Conservation (phyloP, 2,797 vertebrate species). For the Eurystomus glaucurus region DNA sequence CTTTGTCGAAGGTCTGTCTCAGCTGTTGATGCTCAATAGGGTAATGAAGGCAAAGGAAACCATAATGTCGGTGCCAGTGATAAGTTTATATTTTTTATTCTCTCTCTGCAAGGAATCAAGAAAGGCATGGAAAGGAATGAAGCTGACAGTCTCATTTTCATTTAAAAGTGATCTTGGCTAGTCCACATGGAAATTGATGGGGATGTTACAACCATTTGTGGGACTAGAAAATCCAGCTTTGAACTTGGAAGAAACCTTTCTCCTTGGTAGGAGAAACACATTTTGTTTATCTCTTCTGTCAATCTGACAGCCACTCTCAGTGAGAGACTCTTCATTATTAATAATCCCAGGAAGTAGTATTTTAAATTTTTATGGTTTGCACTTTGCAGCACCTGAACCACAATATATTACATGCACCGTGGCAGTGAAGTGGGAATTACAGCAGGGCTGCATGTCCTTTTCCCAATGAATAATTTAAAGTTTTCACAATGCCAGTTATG, state of each 20-base stretch:
- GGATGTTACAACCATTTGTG: slow-evolving; percentile 13
- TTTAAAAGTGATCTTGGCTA: slow-evolving; percentile 27
- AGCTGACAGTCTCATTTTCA: background rate
- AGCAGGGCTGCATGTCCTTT: slow-evolving; percentile 67
- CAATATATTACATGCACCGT: slow-evolving; percentile 73
- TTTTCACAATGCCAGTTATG: slow-evolving; percentile 76
- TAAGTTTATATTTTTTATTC: background rate
- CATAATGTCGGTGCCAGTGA: fast-evolving
- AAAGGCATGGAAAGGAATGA: background rate
- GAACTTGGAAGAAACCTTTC: slow-evolving; percentile 54
- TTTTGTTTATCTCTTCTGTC: slow-evolving; percentile 77
- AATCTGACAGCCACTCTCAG: slow-evolving; percentile 58
- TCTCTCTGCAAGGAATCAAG: background rate
- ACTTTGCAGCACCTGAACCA: slow-evolving; percentile 76
- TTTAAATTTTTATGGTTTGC: slow-evolving; percentile 84
- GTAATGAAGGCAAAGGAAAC: background rate
- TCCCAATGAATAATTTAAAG: slow-evolving; percentile 81
- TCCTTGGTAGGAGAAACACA: slow-evolving; percentile 63
- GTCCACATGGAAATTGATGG: background rate
- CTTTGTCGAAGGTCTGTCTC: background rate
- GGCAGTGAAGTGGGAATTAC: slow-evolving; percentile 62
- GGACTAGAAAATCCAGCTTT: slow-evolving; percentile 29
- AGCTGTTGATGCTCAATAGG: background rate
- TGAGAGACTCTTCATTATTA: slow-evolving; percentile 83
- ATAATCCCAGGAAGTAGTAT: slow-evolving; percentile 81